These are phyloP conservation scores for Drosophila pseudotalamancana DNA, from an alignment of 2,888 invertebrate genomes.

Conservation along the genomic window DNA sequence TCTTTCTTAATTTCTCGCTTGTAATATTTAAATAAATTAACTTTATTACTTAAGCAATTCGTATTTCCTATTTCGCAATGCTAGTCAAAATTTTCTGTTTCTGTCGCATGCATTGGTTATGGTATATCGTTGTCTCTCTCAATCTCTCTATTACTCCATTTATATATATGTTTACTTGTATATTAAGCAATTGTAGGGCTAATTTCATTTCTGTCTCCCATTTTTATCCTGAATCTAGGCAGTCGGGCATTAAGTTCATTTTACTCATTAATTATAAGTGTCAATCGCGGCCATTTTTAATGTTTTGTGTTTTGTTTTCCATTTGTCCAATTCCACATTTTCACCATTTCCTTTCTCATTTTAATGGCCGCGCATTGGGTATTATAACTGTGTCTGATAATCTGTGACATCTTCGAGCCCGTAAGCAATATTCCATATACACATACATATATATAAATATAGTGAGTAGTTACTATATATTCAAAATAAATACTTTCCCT, in stretches of 20 bases:
- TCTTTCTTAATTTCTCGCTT: conserved; percentile 13
- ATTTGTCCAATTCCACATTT: conserved; percentile 12
- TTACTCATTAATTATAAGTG: conserved; percentile 77
- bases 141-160: not conserved
- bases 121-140: not conserved
- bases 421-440: too few relatives aligned
- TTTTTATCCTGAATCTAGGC: conserved; percentile 53
- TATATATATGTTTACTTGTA: conserved; percentile 1
- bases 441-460: too few relatives aligned
- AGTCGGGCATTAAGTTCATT: conserved; percentile 57
- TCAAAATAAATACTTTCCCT: too few relatives aligned
- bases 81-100: conserved; percentile 1
- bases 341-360: conserved; percentile 12
- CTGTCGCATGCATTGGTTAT: conserved; percentile 51
- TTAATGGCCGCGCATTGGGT: conserved; percentile 9
- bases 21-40: conserved; percentile 30
- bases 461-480: too few relatives aligned
- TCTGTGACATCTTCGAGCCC: not conserved
- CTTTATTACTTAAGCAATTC: conserved; percentile 23
- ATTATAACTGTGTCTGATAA: not conserved
- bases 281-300: conserved; percentile 76
- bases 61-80: not conserved
- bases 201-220: conserved; percentile 28
- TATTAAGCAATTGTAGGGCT: conserved; percentile 9
- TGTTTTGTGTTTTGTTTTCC: conserved; percentile 63